Base-by-base conservation (phyloP, 2,888 invertebrate genomes). In the Leptopterna dolabrata region DNA sequence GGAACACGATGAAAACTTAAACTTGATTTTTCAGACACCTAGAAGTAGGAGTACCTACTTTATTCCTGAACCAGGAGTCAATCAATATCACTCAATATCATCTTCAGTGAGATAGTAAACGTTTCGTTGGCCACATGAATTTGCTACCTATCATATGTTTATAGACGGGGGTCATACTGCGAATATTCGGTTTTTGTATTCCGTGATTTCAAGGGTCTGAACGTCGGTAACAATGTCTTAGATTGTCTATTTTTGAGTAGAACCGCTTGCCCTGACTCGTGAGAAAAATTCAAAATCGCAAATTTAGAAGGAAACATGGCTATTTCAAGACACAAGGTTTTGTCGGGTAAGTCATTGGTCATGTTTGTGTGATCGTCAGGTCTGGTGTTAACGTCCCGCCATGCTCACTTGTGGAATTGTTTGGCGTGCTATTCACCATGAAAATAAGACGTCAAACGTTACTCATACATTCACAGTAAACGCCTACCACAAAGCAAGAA, bases 281-380 rank as follows among this genome's bases (percentile, higher is more conserved):
- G 81, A 30, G 81, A 55, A 55, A 76, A 81, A 81, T 83, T 83
- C 83, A 63, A 83, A 83, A 70, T 83, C 83, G 63, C 30, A 45
- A 47, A 51, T 63, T 70, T 83, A 63, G 83, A 83, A 70, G 24
- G 24, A 24, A 71, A 70, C 36, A 83, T 83, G 83, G 83, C 63
- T 43, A 83, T 83, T 70, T 83, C 83, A 70, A 83, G 63, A 43
- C 83, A 83, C 70, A 83, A 83, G 47, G 83, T 83, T 83, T 70
- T 83, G 63, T 70, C 83, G 30, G 83, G 83, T 83, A 70, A 83
- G 83, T 87, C 13, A 9, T 13, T 47, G 14, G 7, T 47, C 13
- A 14, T 13, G 47, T 47, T 47, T 16, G 47, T 47, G 47, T 16
- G 47, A 36, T 36, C 2, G 2, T 36, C 7, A 36, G 36, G 4